Evolutionary conservation across 2,113 vertebrate genomes (phyloP).

Genomic region (Oenanthe oenanthe): DNA sequence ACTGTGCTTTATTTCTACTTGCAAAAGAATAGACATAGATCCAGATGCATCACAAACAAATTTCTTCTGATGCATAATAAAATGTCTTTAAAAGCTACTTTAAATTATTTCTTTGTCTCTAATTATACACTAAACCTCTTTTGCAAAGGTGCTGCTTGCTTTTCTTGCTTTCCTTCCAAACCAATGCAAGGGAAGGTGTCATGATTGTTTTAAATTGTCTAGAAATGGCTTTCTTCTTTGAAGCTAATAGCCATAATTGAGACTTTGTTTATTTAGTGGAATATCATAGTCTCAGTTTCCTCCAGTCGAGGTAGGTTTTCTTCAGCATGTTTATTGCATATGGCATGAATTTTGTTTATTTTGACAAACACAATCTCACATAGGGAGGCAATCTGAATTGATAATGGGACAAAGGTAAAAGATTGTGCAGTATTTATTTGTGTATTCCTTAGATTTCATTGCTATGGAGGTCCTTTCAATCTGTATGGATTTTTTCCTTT

Average conservation of each 20-base stretch:
- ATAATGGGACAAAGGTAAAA: neutral
- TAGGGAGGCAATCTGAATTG: neutral
- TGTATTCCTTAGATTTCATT: neutral
- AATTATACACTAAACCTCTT: neutral
- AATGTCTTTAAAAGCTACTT: neutral
- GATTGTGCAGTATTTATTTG: neutral
- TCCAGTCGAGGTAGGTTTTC: neutral
- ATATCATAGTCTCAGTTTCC: neutral
- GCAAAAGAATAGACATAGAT: neutral
- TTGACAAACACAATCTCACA: neutral
- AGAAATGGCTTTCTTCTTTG: conserved; percentile 30
- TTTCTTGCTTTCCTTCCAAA: neutral
- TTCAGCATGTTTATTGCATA: neutral
- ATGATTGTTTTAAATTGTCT: neutral
- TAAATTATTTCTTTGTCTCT: neutral
- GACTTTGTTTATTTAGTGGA: neutral
- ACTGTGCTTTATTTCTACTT: neutral
- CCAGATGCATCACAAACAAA: neutral
- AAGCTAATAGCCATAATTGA: conserved; percentile 15
- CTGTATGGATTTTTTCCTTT: neutral
- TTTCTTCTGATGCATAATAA: neutral
- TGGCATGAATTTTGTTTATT: conserved; percentile 8
- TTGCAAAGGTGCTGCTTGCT: neutral
- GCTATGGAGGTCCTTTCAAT: neutral
- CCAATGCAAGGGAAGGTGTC: neutral